Evolutionary conservation across 2,113 vertebrate genomes (phyloP), one percentile per base, ranked within the genome.

Genomic region (Xenopus borealis): DNA sequence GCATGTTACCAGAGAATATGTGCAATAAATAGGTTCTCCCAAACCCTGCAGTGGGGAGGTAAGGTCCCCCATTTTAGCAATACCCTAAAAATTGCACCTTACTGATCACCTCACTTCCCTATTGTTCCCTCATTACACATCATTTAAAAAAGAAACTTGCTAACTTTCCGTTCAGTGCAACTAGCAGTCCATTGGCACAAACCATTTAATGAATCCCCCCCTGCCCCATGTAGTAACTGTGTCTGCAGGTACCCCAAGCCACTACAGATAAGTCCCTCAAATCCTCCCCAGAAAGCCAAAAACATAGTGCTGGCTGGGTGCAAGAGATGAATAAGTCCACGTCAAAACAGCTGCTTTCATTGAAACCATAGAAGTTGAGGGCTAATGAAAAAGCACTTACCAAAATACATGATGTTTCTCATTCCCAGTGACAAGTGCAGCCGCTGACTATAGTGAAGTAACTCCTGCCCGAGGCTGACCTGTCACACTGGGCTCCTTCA

Each of bases 371-470:
- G 12, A 77, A 84, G 75, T 79, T 79, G 69, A 83, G 83, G 67
- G 27, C 61, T 79, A 82, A 62, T 46, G 73, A 70, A 33, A 27
- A n/a, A 79, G 80, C 79, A 88, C 96, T 98, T 91, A 98, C 97
- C 96, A 86, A 98, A 95, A 94, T 96, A 98, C 95, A 98, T 96
- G 91, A 91, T 96, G 93, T 92, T 94, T 90, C 94, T 95, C 95
- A 96, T 95, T 82, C 83, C 47, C 91, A 90, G 86, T 83, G 85
- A 23, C 89, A 85, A 89, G 88, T 87, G 90, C 91, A 85, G 83
- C 86, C 89, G 89, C 91, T 87, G 85, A 83, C 84, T 88, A 83
- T 85, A 89, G 47, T 87, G 90, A 84, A 89, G 91, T 88, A 84
- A 85, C 88, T 88, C 85, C 86, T 84, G 83, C 83, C 72, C 87